phyloP scores from a whole-genome alignment of 2,888 invertebrate genomes.

The Tinea pellionella region DNA sequence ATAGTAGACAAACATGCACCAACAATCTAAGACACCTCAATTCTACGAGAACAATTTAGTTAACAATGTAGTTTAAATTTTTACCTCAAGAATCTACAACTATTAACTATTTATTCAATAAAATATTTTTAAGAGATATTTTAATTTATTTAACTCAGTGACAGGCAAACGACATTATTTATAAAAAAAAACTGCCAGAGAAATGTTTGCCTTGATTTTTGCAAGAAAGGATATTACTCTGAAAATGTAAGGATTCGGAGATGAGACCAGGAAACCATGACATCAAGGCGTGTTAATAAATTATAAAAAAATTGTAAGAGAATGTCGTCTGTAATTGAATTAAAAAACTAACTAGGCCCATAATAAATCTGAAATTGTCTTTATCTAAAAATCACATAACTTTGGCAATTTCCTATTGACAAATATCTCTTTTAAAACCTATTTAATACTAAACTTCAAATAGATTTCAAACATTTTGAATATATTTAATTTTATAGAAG shows the following conservation, averaged over 20 bases:
- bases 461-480: background rate
- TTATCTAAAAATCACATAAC: conserved; percentile 57
- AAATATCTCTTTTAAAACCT: background rate
- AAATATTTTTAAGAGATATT: background rate
- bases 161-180: background rate
- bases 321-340: too few relatives aligned
- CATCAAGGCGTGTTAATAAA: too few relatives aligned
- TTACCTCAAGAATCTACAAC: background rate
- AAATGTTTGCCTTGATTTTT: background rate
- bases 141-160: background rate
- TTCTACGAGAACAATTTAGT: background rate
- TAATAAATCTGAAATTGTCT: conserved; percentile 23
- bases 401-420: conserved; percentile 57
- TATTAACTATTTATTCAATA: background rate
- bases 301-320: too few relatives aligned
- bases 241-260: too few relatives aligned
- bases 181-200: background rate
- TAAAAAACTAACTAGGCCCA: too few relatives aligned
- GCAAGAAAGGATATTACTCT: too few relatives aligned
- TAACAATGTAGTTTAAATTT: background rate
- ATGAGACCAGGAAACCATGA: too few relatives aligned
- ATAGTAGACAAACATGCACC: conserved; percentile 37
- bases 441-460: background rate
- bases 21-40: conserved; percentile 58
- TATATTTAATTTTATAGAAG: too few relatives aligned